Evolutionary conservation across 2,888 invertebrate genomes (phyloP).

Genomic region (Rhorus exstirpatorius): DNA sequence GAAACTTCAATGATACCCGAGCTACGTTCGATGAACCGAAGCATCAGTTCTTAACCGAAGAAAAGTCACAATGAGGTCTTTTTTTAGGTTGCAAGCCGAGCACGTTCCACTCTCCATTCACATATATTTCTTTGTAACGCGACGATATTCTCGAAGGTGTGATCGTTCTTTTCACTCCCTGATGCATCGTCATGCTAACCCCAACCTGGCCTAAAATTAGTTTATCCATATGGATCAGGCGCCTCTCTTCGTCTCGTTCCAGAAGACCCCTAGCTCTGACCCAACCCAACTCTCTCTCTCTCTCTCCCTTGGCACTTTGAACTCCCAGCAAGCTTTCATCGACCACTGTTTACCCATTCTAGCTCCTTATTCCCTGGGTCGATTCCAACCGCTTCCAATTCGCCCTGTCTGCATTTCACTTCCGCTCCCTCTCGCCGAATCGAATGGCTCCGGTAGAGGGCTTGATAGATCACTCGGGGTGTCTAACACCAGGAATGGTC

Average conservation of each 20-base stretch:
- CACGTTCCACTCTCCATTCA: too few species aligned
- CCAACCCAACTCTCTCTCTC: conserved; percentile 59
- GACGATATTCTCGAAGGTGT: conserved; percentile 63
- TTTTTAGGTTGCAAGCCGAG: too few species aligned
- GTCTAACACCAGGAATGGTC: conserved; percentile 20
- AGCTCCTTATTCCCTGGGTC: conserved; percentile 44
- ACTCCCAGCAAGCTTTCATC: conserved; percentile 17
- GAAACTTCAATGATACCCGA: too few species aligned
- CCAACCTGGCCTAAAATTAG: conserved; percentile 77
- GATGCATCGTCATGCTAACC: conserved; percentile 70
- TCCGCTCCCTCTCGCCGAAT: conserved; percentile 7
- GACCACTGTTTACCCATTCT: conserved; percentile 40
- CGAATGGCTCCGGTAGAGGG: conserved; percentile 37
- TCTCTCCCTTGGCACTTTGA: conserved; percentile 1
- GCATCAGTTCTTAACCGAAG: too few species aligned
- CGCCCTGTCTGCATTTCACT: neutral
- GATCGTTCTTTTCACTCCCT: conserved; percentile 57
- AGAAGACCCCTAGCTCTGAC: conserved; percentile 71
- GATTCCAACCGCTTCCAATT: conserved; percentile 24
- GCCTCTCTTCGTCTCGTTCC: conserved; percentile 69
- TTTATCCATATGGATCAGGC: conserved; percentile 83
- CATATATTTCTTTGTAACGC: conserved; percentile 65
- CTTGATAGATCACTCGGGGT: conserved; percentile 46
- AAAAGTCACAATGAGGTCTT: too few species aligned
- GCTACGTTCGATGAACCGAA: too few species aligned